A percentile compares a stretch with the other conserved stretches of the same genome.
These are phyloP conservation scores for Tokudaia muenninki DNA, from an alignment of 2,797 vertebrate genomes.

Conservation along the genomic window DNA sequence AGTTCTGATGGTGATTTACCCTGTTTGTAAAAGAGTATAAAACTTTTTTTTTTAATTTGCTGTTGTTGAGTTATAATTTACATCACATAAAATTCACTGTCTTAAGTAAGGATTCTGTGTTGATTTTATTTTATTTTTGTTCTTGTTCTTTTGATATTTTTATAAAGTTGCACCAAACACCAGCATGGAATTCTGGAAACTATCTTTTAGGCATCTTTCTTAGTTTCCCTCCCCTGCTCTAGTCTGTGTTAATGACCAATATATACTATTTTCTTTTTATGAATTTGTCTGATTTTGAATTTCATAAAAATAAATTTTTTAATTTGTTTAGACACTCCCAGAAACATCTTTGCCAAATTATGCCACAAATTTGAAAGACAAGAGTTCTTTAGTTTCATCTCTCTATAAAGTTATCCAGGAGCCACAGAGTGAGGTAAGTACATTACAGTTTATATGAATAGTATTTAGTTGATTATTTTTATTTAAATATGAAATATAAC, in stretches of 20 bases:
- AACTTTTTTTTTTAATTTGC: slow-evolving; percentile 59
- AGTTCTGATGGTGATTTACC: slow-evolving; percentile 53
- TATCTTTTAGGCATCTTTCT: neutral
- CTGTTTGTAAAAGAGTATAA: slow-evolving; percentile 45
- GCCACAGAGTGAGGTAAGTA: slow-evolving; percentile 96
- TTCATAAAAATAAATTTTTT: slow-evolving; percentile 75
- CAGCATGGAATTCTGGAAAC: slow-evolving; percentile 34
- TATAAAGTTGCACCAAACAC: slow-evolving; percentile 6
- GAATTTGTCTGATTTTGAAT: slow-evolving; percentile 50
- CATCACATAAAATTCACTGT: slow-evolving; percentile 19
- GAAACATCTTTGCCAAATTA: slow-evolving; percentile 96
- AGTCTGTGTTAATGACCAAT: slow-evolving; percentile 19
- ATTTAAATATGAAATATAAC: slow-evolving; percentile 62
- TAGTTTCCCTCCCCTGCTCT: neutral
- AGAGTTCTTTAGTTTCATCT: slow-evolving; percentile 94
- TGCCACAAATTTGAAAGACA: slow-evolving; percentile 94
- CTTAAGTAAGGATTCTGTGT: slow-evolving; percentile 38
- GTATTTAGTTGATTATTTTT: slow-evolving; percentile 40
- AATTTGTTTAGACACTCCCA: slow-evolving; percentile 93
- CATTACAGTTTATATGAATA: slow-evolving; percentile 30
- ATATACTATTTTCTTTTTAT: neutral
- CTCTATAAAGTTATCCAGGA: slow-evolving; percentile 98
- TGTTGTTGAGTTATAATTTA: slow-evolving; percentile 62
- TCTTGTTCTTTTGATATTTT: slow-evolving; percentile 42
- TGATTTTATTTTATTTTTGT: neutral